Evolutionary conservation across 2,113 vertebrate species (phyloP), one percentile per base, ranked within the genome.

Genomic region (Pseudorectes ferrugineus): DNA sequence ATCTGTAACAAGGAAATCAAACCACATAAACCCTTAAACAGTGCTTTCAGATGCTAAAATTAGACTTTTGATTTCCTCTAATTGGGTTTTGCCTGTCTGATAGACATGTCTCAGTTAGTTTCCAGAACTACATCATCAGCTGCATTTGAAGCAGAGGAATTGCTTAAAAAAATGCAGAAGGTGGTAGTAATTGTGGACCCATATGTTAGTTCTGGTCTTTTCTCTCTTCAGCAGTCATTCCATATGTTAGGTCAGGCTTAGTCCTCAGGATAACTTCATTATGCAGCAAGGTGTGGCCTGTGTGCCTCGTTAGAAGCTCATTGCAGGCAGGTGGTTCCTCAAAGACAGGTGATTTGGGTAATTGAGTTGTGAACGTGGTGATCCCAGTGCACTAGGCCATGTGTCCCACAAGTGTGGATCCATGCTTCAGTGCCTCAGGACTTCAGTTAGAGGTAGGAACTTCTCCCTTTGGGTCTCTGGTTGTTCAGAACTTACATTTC

Each of bases 1-100:
- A 24, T 16, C 23, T 63, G 15, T 86, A 84, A 26, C 21, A 68
- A 51, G 54, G 54, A 84, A 65, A 76, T 73, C 13, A 46, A 71
- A 46, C 31, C 35, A 42, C 13, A 25, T 54, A 46, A 74, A 77
- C 14, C 3, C 70, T 74, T 54, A 74, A 80, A 66, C 1, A 3
- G 35, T 70, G 20, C 73, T 94, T 93, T 86, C 77, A 84, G 65
- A 17, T 89, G 38, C 65, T 93, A 70, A 87, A 91, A 78, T 74
- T 42, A 58, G 54, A 63, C 36, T 73, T 77, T 31, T 6, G 2
- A 19, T 82, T 92, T 95, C 45, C 38, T 71, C 15, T 48, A 4
- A 29, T 68, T 18, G 10, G 28, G 35, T 79, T 78, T 84, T 87
- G 61, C 6, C 23, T 93, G 45, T 77, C 33, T 72, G 61, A n/a